Evolutionary conservation across 2,113 vertebrate species (phyloP).

Genomic region (Gavialis gangeticus): DNA sequence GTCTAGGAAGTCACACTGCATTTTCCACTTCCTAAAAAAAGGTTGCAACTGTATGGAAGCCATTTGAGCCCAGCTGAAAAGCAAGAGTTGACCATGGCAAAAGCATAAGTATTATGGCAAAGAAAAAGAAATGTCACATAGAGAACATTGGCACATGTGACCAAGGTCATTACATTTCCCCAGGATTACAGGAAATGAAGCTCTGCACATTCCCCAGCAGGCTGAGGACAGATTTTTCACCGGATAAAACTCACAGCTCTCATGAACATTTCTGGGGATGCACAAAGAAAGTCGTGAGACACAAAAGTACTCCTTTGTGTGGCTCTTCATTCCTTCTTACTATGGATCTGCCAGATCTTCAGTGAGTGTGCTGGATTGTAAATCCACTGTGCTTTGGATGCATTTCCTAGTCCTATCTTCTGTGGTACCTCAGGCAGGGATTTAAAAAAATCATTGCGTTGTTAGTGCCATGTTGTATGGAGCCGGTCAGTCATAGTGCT

Average conservation of each 20-base stretch:
- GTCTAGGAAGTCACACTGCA: background rate
- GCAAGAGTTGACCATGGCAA: background rate
- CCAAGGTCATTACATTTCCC: background rate
- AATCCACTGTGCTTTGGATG: background rate
- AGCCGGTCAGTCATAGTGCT: conserved; percentile 42
- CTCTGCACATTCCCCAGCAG: background rate
- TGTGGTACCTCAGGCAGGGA: background rate
- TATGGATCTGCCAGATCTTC: conserved; percentile 40
- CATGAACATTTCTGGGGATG: conserved; percentile 19
- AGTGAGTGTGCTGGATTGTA: background rate
- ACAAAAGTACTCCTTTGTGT: conserved; percentile 33
- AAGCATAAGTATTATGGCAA: accelerated
- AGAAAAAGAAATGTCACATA: background rate
- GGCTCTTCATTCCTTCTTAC: conserved; percentile 36
- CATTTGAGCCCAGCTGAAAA: background rate
- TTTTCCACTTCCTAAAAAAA: background rate
- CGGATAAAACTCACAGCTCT: background rate
- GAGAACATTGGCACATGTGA: accelerated
- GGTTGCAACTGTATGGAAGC: background rate
- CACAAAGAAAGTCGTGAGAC: background rate
- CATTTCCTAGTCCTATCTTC: background rate
- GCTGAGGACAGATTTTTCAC: background rate
- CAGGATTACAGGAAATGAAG: background rate
- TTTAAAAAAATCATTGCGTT: background rate
- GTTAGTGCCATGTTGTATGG: conserved; percentile 47